These are phyloP conservation scores for Pomacea canaliculata DNA, from an alignment of 2,888 invertebrate species.

Conservation along the genomic window DNA sequence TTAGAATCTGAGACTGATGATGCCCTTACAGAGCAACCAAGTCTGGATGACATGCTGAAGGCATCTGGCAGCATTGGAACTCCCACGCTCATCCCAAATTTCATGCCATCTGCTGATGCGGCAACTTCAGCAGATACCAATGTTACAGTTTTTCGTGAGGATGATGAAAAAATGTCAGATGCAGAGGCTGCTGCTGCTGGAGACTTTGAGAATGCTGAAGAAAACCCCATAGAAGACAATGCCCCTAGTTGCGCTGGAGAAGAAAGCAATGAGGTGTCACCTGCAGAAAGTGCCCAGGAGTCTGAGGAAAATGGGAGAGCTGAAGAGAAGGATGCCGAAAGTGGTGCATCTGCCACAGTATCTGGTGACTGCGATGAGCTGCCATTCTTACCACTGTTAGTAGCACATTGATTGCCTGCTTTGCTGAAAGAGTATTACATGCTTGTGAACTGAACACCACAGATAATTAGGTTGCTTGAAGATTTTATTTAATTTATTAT, in stretches of 20 bases:
- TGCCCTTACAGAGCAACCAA: too few relatives aligned
- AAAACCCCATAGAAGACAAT: conserved; percentile 22
- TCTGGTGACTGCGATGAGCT: not conserved
- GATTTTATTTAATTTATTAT: too few relatives aligned
- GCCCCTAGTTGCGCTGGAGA: conserved; percentile 26
- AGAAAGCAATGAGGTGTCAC: not conserved
- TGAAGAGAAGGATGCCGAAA: conserved; percentile 29
- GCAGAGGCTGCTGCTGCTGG: not conserved
- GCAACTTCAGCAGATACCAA: not conserved
- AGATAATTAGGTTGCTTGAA: too few relatives aligned
- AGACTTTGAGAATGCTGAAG: conserved; percentile 26
- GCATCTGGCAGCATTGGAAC: conserved; percentile 43
- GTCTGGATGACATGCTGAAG: conserved; percentile 56
- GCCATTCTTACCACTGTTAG: conserved; percentile 4
- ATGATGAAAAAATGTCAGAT: not conserved
- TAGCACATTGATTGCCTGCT: not conserved
- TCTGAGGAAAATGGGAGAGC: conserved; percentile 14
- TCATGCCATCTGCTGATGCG: not conserved
- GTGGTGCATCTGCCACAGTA: conserved; percentile 21
- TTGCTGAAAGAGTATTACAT: too few relatives aligned
- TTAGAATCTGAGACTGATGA: not conserved
- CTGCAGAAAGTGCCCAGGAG: not conserved
- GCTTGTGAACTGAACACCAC: too few relatives aligned
- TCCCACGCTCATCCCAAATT: conserved; percentile 45
- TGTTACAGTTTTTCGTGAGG: not conserved